phyloP scores from a whole-genome alignment of 2,888 invertebrate species.

The Acronicta aceris region DNA sequence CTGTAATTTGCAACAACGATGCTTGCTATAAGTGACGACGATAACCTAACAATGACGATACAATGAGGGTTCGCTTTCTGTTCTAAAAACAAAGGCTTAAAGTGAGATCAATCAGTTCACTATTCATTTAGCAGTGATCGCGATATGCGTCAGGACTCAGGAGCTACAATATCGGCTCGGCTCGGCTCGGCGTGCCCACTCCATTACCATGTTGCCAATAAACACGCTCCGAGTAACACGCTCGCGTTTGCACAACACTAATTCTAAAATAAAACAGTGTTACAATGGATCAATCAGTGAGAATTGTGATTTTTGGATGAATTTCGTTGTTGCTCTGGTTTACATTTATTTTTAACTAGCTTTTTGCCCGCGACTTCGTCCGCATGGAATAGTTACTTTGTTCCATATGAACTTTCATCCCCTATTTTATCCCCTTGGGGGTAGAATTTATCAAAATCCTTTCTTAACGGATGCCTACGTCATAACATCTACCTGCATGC shows the following conservation, averaged over 20 bases:
- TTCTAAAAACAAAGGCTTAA: conserved; percentile 23
- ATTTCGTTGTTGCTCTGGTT: background rate
- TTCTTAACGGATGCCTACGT: too few species aligned
- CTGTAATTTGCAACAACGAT: too few species aligned
- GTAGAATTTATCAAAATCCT: too few species aligned
- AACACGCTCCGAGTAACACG: conserved; percentile 42
- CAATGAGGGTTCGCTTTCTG: too few species aligned
- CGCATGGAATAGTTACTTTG: too few species aligned
- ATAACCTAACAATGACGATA: too few species aligned
- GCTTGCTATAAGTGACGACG: too few species aligned
- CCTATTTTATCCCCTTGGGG: too few species aligned
- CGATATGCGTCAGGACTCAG: conserved; percentile 23
- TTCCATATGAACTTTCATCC: too few species aligned
- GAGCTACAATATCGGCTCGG: conserved; percentile 36
- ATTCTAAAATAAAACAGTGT: conserved; percentile 44
- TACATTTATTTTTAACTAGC: background rate
- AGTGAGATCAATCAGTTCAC: conserved; percentile 31
- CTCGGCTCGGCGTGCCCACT: conserved; percentile 19
- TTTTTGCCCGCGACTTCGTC: too few species aligned
- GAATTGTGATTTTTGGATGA: conserved; percentile 13
- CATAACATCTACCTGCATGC: too few species aligned
- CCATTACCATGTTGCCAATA: conserved; percentile 51
- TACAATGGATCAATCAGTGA: conserved; percentile 15
- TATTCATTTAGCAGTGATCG: conserved; percentile 34
- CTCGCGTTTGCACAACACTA: conserved; percentile 36